Base-by-base conservation (phyloP, 1,140 invertebrate species). In the Meteorus sp. region DNA sequence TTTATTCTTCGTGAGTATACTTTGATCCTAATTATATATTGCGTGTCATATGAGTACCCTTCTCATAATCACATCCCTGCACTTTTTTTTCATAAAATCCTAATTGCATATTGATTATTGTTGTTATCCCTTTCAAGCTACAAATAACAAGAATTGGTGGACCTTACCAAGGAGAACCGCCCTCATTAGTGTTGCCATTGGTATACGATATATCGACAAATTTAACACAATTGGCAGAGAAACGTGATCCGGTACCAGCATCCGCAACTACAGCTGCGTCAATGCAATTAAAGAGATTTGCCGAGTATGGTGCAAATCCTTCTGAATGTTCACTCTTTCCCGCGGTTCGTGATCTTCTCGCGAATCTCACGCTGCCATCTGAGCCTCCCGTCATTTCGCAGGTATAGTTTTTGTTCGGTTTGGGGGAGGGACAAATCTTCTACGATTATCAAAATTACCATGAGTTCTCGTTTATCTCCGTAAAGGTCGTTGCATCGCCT, bases 181-280 rank as follows among this genome's bases (percentile, higher is more conserved):
- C 88, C 6, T 89, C 90, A 3, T 73, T 98, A 19, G 88, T 95
- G 6, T 80, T 97, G 59, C 94, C 94, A 1, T 81, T 97, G 31
- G 87, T 97, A 7, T 95, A 97, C 72, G 94, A 97, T 73, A 85
- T 92, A 37, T 86, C 84, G 61, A 87, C 86, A 13, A 97, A 97
- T 78, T 81, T 89, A 6, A 94, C 93, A 3, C 90, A 92, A 67
- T 80, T 95, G 47, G 91, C 93, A 1, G 92, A 95, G 64, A 87
- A 89, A 66, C 82, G 89, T 2, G 88, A 87, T 71, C 82, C 84
- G 15, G 84, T 82, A 11, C 83, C 83, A 17, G 83, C 85, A 15
- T 79, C 84, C 1, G 83, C 85, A 2, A 85, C 88, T 44, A 82
- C 84, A 4, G 84, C 86, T 1, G 88, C 89, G 0, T 86, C 82